Conservation (phyloP, 2,113 vertebrate genomes). For the Irena cyanogastra region DNA sequence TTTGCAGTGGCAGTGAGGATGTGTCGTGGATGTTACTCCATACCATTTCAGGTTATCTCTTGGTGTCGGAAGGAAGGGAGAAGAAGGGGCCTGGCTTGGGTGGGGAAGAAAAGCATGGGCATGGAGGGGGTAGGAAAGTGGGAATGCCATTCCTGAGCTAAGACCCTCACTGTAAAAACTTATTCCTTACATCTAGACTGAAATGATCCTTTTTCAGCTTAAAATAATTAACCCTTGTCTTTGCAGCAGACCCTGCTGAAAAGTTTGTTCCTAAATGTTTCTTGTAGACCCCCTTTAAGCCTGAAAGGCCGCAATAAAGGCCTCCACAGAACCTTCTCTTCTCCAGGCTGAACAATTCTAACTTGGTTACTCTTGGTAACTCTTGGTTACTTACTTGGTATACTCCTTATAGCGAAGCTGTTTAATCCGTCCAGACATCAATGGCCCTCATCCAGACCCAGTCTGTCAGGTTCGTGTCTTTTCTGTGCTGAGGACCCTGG, state of each 20-base stretch:
- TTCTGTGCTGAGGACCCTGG: not conserved
- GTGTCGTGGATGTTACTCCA: not conserved
- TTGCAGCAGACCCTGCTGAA: not conserved
- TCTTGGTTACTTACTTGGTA: no score
- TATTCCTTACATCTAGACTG: not conserved
- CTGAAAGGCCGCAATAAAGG: not conserved
- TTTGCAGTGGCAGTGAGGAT: not conserved
- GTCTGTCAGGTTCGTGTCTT: not conserved
- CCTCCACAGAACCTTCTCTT: not conserved
- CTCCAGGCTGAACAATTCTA: not conserved
- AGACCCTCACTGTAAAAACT: not conserved
- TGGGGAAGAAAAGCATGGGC: not conserved
- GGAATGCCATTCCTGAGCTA: not conserved
- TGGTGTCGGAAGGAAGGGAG: not conserved
- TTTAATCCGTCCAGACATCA: not conserved
- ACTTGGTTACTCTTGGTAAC: no score
- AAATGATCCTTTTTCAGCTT: not conserved
- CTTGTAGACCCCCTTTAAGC: not conserved
- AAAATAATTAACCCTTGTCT: not conserved
- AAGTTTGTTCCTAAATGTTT: not conserved
- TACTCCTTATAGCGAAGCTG: not conserved
- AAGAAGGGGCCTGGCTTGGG: not conserved
- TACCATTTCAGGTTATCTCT: not conserved
- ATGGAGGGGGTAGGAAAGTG: fast-evolving
- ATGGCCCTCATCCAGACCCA: fast-evolving